phyloP scores from a whole-genome alignment of 2,797 vertebrate genomes.

The Pantherophis vulpinus region DNA sequence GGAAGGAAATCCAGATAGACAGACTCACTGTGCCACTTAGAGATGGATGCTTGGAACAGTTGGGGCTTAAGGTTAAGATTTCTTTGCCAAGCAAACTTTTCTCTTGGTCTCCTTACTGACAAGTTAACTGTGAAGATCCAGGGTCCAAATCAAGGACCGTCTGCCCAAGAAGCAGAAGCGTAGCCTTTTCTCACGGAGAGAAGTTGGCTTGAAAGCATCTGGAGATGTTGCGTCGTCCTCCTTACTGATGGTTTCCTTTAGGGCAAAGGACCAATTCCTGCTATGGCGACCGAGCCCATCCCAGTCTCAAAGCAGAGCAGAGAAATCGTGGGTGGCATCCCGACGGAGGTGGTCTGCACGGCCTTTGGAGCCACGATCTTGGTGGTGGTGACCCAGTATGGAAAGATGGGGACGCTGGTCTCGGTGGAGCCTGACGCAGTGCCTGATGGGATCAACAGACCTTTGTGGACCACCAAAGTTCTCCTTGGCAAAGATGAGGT shows the following conservation, averaged over 20 bases:
- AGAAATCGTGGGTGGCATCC: conserved; percentile 80
- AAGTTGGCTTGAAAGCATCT: background rate
- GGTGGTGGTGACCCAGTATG: conserved; percentile 90
- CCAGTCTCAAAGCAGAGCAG: conserved; percentile 82
- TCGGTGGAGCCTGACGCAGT: conserved; percentile 83
- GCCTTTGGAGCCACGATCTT: conserved; percentile 91
- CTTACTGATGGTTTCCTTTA: background rate
- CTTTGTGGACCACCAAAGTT: conserved; percentile 84
- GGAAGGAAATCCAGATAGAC: background rate
- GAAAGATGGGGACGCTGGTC: conserved; percentile 91
- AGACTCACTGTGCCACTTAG: background rate
- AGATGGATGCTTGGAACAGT: background rate
- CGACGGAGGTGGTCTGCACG: conserved; percentile 90
- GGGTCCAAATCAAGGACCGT: background rate
- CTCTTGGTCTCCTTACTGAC: background rate
- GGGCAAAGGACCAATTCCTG: background rate
- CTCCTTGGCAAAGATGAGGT: conserved; percentile 97
- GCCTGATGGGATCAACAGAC: conserved; percentile 78
- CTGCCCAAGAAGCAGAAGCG: background rate
- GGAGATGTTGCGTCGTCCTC: background rate
- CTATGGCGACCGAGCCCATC: conserved; percentile 76
- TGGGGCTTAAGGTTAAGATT: background rate
- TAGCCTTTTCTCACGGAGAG: background rate
- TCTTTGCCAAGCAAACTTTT: background rate
- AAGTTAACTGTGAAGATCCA: background rate